phyloP scores from a whole-genome alignment of 2,113 vertebrate species.

The Gorsachius goisagi region DNA sequence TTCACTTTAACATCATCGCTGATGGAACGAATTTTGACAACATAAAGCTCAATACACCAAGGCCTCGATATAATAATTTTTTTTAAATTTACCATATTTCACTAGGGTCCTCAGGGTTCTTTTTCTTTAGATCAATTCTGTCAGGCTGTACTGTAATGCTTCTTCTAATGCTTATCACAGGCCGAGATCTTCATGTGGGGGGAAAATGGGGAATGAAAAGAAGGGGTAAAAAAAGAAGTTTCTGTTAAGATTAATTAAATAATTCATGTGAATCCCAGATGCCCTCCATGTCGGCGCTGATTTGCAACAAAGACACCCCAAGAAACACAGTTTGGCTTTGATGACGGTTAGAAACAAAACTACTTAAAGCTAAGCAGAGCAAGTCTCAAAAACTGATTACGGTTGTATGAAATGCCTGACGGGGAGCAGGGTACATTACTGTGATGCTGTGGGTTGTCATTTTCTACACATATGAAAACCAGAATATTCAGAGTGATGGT shows the following conservation, averaged over 20 bases:
- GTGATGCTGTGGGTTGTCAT: neutral
- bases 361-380: neutral
- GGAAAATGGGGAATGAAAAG: neutral
- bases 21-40: neutral
- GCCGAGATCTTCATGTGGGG: slow-evolving; percentile 79
- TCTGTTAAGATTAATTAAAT: neutral
- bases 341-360: neutral
- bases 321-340: neutral
- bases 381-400: neutral
- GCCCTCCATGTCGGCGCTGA: neutral
- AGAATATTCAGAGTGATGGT: neutral
- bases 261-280: neutral
- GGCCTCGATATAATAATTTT: neutral
- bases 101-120: slow-evolving; percentile 73
- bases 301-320: neutral
- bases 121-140: slow-evolving; percentile 78
- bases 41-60: neutral
- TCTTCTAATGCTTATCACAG: slow-evolving; percentile 86
- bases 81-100: slow-evolving; percentile 81
- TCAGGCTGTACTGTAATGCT: slow-evolving; percentile 81
- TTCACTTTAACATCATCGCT: neutral
- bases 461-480: accelerated
- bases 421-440: neutral
- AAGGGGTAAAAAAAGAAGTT: neutral
- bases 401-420: neutral